Evolutionary conservation across 1,140 invertebrate species (phyloP).

Genomic region (Caligus rogercresseyi): DNA sequence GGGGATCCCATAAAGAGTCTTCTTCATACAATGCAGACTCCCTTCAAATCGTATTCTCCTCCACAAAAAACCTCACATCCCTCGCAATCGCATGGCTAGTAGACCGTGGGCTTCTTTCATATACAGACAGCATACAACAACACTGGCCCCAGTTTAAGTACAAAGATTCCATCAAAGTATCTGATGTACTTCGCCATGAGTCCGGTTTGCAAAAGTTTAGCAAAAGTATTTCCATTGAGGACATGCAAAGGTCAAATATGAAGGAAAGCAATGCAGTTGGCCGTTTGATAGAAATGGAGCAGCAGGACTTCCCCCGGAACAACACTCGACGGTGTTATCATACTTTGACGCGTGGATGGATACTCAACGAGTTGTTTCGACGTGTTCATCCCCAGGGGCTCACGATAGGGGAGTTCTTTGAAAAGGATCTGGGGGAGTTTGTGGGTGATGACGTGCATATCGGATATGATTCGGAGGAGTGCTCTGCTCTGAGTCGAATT

Average conservation of each 20-base stretch:
- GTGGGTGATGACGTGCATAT: background rate
- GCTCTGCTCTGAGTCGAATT: background rate
- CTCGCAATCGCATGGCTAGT: background rate
- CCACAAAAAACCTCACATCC: background rate
- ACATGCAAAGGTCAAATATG: background rate
- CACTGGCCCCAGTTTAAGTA: conserved; percentile 19
- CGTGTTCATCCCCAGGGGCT: background rate
- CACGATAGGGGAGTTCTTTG: background rate
- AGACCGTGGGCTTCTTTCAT: background rate
- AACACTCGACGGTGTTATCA: conserved; percentile 7
- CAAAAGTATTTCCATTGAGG: background rate
- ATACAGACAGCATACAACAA: conserved; percentile 3
- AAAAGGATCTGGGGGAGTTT: background rate
- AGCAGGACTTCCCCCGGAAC: background rate
- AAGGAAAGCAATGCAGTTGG: conserved; percentile 6
- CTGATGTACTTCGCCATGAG: conserved; percentile 7
- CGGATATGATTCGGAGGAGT: background rate
- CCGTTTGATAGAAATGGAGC: conserved; percentile 1
- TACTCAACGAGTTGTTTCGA: conserved; percentile 11
- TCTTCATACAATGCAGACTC: background rate
- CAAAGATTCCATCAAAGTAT: conserved; percentile 4
- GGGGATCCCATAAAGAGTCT: background rate
- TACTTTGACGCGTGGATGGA: conserved; percentile 8
- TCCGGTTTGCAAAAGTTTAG: background rate
- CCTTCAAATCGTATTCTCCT: conserved; percentile 6